Conservation (phyloP, 2,797 vertebrate genomes). For the Fringilla coelebs region DNA sequence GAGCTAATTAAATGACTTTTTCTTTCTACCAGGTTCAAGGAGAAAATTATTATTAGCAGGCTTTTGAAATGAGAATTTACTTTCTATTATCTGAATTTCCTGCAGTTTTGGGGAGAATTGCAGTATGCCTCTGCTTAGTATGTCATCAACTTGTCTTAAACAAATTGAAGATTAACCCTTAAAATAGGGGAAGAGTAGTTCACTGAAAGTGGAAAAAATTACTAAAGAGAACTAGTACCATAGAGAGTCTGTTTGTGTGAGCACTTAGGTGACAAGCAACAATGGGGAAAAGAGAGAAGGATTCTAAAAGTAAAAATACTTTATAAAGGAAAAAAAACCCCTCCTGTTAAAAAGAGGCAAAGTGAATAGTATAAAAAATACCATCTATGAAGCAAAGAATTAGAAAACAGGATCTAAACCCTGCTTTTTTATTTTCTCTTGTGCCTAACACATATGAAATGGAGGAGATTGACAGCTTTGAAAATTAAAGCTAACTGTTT, state of each 20-base stretch:
- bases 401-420: background rate
- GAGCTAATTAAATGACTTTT: conserved; percentile 22
- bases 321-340: background rate
- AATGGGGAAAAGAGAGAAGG: background rate
- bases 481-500: conserved; percentile 3
- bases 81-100: background rate
- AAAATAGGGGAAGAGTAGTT: background rate
- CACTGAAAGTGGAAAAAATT: background rate
- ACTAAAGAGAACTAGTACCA: background rate
- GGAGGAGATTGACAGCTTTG: background rate
- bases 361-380: background rate
- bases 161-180: background rate
- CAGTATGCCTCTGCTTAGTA: background rate
- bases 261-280: background rate
- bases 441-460: background rate
- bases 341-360: background rate
- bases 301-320: background rate
- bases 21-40: conserved; percentile 4
- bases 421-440: background rate
- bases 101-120: background rate
- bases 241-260: background rate
- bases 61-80: background rate
- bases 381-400: background rate
- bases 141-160: background rate
- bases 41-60: background rate